A percentile compares a stretch with the other conserved stretches of the same genome.
phyloP scores from a whole-genome alignment of 2,797 vertebrate species.

The Acanthurus tractus region DNA sequence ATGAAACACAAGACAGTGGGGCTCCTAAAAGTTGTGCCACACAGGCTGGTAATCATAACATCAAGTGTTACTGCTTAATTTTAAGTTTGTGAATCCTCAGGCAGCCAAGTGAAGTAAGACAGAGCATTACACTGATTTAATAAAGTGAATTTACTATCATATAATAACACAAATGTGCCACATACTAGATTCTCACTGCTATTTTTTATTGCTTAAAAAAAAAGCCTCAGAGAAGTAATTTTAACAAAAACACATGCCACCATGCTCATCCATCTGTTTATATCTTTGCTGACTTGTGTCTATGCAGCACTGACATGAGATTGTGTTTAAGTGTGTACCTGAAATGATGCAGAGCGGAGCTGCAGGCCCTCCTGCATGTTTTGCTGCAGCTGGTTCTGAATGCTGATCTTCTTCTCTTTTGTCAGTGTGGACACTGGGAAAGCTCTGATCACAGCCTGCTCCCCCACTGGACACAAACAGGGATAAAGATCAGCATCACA shows the following conservation, averaged over 20 bases:
- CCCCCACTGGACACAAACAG: conserved; percentile 88
- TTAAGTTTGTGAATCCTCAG: not conserved
- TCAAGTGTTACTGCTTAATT: conserved; percentile 7
- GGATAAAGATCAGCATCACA: conserved; percentile 9
- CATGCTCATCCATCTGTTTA: too few species aligned
- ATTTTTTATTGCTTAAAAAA: not conserved
- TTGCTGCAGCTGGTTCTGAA: conserved; percentile 97
- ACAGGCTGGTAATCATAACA: conserved; percentile 6
- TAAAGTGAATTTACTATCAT: not conserved
- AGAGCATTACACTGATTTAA: not conserved
- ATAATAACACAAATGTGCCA: not conserved
- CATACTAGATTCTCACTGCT: not conserved
- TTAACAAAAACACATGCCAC: not conserved
- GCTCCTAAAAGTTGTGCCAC: conserved; percentile 12
- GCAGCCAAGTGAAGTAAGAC: not conserved
- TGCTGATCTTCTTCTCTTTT: conserved; percentile 98
- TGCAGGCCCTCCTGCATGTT: conserved; percentile 97
- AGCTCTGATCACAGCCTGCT: conserved; percentile 94
- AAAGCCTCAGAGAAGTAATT: not conserved
- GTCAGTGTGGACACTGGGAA: conserved; percentile 95
- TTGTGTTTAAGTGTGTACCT: conserved; percentile 83
- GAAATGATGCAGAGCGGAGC: conserved; percentile 94
- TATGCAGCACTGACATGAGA: too few species aligned
- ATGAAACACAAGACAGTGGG: conserved; percentile 31
- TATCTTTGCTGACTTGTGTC: too few species aligned